Base-by-base conservation (phyloP, 23 tunicate genomes). In the Corella eumyota region DNA sequence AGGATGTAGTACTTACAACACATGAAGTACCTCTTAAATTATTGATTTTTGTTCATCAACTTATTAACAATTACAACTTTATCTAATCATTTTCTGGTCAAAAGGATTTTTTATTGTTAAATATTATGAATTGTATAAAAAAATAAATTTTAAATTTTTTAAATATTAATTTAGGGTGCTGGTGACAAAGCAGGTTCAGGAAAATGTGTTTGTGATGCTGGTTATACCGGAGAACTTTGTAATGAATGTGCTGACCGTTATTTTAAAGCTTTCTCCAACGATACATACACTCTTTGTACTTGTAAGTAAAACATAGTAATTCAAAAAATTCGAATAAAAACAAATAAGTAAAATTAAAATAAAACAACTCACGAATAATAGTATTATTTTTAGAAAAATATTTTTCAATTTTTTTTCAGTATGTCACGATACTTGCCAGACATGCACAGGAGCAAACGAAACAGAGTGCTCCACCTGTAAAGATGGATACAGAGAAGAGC, bases 171-270 rank as follows among this genome's bases (percentile, higher is more conserved):
- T 25, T 58, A 85, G 96, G 96, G 96, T 1, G 73, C 77, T 48
- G 96, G 96, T 24, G 96, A 88, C 59, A 79, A 68, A 51, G 63
- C 78, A 57, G 96, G 96, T 45, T 45, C 76, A 13, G 96, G 96
- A 1, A 73, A 73, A 55, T 88, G 96, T 49, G 58, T 60, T 5
- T 88, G 96, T 46, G 81, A 88, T 40, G 72, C 51, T 4, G 96
- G 85, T 21, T 88, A 88, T 56, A 19, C 72, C 34, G 96, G 96
- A 13, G 96, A 88, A 29, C 60, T 88, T 33, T 88, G 96, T 55
- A 68, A 66, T 54, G 85, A 88, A 25, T 88, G 96, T 62, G 96
- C 62, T 13, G 81, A 75, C 20, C 60, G 79, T 20, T 73, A 78
- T 47, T 88, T 78, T 61, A 57, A 79, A 62, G 73, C 71, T 19